Evolutionary conservation across 1,140 invertebrate genomes (phyloP), one percentile per base, ranked within the genome.

Genomic region (Protaetia brevitarsis): DNA sequence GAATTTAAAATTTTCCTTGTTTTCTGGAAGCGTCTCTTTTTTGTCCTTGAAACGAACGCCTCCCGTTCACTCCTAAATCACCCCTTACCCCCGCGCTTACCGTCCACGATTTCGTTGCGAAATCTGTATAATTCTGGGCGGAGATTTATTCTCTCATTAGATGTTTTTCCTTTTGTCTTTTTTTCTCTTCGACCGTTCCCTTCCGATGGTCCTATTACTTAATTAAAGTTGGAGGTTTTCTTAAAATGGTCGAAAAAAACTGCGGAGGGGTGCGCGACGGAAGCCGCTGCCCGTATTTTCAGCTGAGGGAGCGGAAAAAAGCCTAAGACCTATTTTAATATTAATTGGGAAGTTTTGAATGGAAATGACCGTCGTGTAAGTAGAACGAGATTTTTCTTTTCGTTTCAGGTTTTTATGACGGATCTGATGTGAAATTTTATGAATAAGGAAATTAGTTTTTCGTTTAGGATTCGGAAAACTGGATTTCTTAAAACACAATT

Each of bases 111-210:
- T 51, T 51, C 6, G 19, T 23, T 19, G 8, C 19, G 11, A 51
- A 51, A 51, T 51, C 41, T 51, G 41, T 51, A 51, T 51, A 51
- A 51, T 51, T 51, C 41, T 51, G 19, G 41, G 41, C 19, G 41
- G 13, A 51, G 41, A 21, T 51, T 51, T 51, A 51, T 51, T 51
- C 19, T 51, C 41, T 51, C 41, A 51, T 51, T 51, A 51, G 41
- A 51, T 51, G 41, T 51, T 51, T 51, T 51, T 51, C 41, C 41
- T 51, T 51, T 51, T 51, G 41, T 51, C 41, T 23, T 51, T 51
- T 23, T 51, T 51, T 23, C n/a, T n/a, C 26, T 19, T 26, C 41
- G 41, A 23, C 41, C 19, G 19, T 7, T 51, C 41, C 26, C 11
- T 51, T 51, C 41, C 19, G 41, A 51, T 51, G 19, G 19, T 51